These are phyloP conservation scores for Teleogryllus oceanicus DNA, from an alignment of 2,888 invertebrate species.

Conservation along the genomic window DNA sequence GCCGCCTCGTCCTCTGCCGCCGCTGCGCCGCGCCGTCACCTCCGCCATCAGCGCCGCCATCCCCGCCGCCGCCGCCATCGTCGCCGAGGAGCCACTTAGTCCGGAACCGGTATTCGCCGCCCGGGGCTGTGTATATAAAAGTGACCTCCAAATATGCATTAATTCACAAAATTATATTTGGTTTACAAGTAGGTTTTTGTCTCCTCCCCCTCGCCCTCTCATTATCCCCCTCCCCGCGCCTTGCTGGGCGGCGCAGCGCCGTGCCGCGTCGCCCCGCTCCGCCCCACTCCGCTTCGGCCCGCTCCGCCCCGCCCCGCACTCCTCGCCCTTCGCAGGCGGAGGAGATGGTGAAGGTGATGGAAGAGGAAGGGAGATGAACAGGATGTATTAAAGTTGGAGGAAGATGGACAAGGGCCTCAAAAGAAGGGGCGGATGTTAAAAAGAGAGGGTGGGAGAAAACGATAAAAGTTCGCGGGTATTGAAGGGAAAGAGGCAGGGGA, in stretches of 20 bases:
- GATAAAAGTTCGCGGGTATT: too few relatives aligned
- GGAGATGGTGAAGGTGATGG: background rate
- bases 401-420: too few relatives aligned
- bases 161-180: slow-evolving; percentile 18
- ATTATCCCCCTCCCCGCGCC: background rate
- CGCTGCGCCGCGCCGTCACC: background rate
- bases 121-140: background rate
- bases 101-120: slow-evolving; percentile 1
- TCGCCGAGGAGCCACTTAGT: background rate
- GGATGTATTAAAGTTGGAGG: too few relatives aligned
- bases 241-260: too few relatives aligned
- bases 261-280: too few relatives aligned
- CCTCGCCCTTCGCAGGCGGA: background rate
- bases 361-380: background rate
- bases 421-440: too few relatives aligned
- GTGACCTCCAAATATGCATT: slow-evolving; percentile 18
- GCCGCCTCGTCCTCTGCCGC: background rate
- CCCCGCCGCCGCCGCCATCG: background rate
- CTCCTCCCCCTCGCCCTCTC: background rate
- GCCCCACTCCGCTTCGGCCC: too few relatives aligned
- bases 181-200: slow-evolving; percentile 18
- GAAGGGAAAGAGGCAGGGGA: too few relatives aligned
- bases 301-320: background rate
- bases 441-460: too few relatives aligned
- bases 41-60: background rate